phyloP scores from a whole-genome alignment of 2,888 invertebrate genomes.

The Diaprepes abbreviatus region DNA sequence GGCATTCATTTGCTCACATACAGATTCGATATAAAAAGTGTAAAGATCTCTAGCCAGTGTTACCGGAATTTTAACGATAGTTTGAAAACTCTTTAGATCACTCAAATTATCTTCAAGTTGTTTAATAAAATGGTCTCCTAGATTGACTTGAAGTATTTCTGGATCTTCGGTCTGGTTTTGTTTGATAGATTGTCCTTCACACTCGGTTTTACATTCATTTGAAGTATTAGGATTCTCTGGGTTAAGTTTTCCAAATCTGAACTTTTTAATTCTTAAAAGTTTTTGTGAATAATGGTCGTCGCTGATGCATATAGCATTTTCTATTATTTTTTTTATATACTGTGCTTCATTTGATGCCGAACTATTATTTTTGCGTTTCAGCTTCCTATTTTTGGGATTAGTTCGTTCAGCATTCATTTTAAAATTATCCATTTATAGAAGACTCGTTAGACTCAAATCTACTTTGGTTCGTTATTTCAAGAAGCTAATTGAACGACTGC shows the following conservation, averaged over 20 bases:
- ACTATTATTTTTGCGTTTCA: slow-evolving; percentile 60
- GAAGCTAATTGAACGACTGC: slow-evolving; percentile 53
- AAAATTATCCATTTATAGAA: neutral
- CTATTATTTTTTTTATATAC: slow-evolving; percentile 73
- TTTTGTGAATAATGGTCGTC: slow-evolving; percentile 77
- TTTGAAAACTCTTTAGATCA: slow-evolving; percentile 71
- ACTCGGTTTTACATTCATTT: slow-evolving; percentile 17
- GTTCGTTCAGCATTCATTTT: neutral
- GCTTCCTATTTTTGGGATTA: slow-evolving; percentile 49
- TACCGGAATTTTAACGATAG: slow-evolving; percentile 77
- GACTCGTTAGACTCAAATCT: neutral
- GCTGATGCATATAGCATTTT: slow-evolving; percentile 74
- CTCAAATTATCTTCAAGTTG: slow-evolving; percentile 78
- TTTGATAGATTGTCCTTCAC: slow-evolving; percentile 1
- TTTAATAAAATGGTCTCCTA: slow-evolving; percentile 76
- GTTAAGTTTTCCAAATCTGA: slow-evolving; percentile 50
- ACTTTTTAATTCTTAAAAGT: slow-evolving; percentile 69
- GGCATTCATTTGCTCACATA: slow-evolving; percentile 76
- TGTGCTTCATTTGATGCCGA: slow-evolving; percentile 65
- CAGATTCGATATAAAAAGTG: slow-evolving; percentile 80
- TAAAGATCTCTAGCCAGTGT: slow-evolving; percentile 77
- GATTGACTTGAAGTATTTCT: slow-evolving; percentile 71
- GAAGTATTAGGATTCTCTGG: slow-evolving; percentile 22
- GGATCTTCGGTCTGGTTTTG: neutral
- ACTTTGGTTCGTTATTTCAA: slow-evolving; percentile 52